A percentile compares a stretch with the other conserved stretches of the same genome.
Evolutionary conservation across 1,140 invertebrate species (phyloP).

Genomic region (Subanguina moxae): DNA sequence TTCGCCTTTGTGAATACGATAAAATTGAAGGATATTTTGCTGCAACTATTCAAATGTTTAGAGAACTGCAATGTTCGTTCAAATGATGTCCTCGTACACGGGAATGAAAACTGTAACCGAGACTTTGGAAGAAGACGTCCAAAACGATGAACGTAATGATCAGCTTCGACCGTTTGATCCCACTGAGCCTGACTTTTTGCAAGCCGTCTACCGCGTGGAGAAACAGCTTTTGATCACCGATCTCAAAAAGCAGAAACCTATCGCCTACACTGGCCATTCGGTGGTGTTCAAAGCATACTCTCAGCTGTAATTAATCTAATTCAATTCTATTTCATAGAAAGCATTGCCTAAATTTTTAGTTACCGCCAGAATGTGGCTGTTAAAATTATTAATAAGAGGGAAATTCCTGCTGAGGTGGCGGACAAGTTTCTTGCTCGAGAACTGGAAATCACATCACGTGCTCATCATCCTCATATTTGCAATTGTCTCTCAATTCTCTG

Average conservation of each 20-base stretch:
- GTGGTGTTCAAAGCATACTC: slow-evolving; percentile 3
- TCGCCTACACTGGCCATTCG: not conserved
- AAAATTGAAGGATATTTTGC: no score
- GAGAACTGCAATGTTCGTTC: no score
- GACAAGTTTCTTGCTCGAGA: slow-evolving; percentile 24
- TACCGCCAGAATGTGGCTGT: slow-evolving; percentile 1
- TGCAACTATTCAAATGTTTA: no score
- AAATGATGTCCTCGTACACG: no score
- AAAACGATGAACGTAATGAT: not conserved
- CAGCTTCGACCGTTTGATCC: not conserved
- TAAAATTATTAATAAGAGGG: not conserved
- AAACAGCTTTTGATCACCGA: not conserved
- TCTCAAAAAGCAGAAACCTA: not conserved
- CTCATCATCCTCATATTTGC: slow-evolving; percentile 14
- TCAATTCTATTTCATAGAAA: not conserved
- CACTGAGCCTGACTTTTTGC: not conserved
- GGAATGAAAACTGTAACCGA: no score
- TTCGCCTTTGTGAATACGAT: no score
- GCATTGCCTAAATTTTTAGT: not conserved
- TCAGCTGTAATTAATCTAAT: not conserved
- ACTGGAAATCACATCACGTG: slow-evolving; percentile 17
- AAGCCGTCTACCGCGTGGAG: not conserved
- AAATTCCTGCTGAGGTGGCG: slow-evolving; percentile 9
- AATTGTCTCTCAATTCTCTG: not conserved
- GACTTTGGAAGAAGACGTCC: no score